phyloP scores from a whole-genome alignment of 2,888 invertebrate species.

The Drosophila parthenogenetica region DNA sequence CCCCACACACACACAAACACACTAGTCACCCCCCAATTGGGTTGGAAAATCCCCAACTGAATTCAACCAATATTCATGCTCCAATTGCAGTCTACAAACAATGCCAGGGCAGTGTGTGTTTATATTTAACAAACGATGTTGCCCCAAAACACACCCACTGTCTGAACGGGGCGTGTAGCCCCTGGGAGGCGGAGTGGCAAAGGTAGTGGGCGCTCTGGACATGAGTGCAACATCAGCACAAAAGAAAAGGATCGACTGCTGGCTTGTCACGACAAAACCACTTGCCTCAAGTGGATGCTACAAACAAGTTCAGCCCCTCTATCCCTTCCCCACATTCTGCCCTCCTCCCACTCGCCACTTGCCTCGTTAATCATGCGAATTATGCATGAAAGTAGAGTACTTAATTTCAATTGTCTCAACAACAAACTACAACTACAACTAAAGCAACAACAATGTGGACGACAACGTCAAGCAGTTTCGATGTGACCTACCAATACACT shows the following conservation, averaged over 20 bases:
- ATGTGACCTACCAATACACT: conserved; percentile 81
- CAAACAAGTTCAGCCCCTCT: neutral
- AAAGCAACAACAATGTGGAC: conserved; percentile 20
- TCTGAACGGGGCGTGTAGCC: neutral
- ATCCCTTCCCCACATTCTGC: conserved; percentile 7
- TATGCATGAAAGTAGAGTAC: conserved; percentile 80
- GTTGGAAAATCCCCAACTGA: conserved; percentile 26
- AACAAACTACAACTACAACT: conserved; percentile 50
- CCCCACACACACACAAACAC: conserved; percentile 6
- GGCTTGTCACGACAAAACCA: conserved; percentile 64
- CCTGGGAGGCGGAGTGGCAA: neutral
- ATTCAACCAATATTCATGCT: conserved; percentile 75
- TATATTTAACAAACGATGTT: conserved; percentile 73
- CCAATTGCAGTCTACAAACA: conserved; percentile 76
- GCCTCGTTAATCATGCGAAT: conserved; percentile 79
- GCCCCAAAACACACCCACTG: conserved; percentile 32
- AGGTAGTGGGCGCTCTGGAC: conserved; percentile 8
- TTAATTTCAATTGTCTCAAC: conserved; percentile 81
- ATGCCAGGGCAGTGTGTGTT: conserved; percentile 67
- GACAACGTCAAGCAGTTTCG: conserved; percentile 59
- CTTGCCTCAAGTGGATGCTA: conserved; percentile 66
- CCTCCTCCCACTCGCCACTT: conserved; percentile 15
- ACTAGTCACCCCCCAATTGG: neutral
- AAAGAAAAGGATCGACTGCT: conserved; percentile 60
- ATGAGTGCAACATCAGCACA: conserved; percentile 66